Percentiles rank a stretch among this genome's conserved stretches.
Conservation (phyloP, 2,113 vertebrate genomes). For the Micronycteris hirsuta region DNA sequence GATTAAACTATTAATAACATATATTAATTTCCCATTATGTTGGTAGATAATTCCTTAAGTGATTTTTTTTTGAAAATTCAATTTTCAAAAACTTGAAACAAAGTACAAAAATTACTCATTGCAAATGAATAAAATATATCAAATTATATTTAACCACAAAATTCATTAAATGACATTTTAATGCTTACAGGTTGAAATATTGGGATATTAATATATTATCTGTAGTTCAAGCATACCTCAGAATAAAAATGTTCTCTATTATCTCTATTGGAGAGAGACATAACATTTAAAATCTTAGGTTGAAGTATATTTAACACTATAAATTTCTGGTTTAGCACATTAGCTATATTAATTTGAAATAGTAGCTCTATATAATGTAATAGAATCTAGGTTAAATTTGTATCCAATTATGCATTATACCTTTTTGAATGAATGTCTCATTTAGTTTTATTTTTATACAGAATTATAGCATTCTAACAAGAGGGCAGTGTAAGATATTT, state of each 20-base stretch:
- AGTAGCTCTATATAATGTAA: background rate
- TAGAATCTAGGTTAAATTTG: background rate
- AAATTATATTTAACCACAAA: conserved; percentile 37
- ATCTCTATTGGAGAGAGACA: background rate
- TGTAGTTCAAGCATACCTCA: conserved; percentile 18
- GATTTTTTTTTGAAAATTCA: background rate
- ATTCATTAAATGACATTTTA: conserved; percentile 61
- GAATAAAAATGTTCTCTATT: conserved; percentile 6
- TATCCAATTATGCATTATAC: background rate
- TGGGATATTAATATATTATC: conserved; percentile 38
- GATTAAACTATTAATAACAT: background rate
- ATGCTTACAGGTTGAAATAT: conserved; percentile 61
- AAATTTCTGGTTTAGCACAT: background rate
- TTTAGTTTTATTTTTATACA: background rate
- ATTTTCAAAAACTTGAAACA: conserved; percentile 26
- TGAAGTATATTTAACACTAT: background rate
- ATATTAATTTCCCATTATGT: conserved; percentile 26
- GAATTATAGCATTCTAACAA: background rate
- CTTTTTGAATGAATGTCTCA: background rate
- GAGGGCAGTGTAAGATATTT: background rate
- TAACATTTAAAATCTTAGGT: background rate
- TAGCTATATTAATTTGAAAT: conserved; percentile 22
- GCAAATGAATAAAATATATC: conserved; percentile 23
- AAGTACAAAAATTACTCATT: conserved; percentile 48
- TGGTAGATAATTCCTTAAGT: conserved; percentile 2